Evolutionary conservation across 1,140 invertebrate species (phyloP).

Genomic region (Drosophila rufa): DNA sequence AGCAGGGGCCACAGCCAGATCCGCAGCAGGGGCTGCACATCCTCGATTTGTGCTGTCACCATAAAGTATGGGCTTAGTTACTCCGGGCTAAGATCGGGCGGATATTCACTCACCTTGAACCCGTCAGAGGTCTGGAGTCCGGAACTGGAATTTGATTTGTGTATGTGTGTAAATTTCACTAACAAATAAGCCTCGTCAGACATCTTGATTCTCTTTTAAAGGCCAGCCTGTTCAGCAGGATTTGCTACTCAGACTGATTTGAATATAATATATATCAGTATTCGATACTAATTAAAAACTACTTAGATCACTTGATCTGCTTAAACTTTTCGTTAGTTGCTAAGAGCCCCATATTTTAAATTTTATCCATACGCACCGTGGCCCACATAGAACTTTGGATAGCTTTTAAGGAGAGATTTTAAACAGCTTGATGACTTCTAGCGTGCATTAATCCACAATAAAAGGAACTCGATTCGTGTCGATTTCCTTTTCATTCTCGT

Average conservation of each 20-base stretch:
- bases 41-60: constrained; percentile 34
- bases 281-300: no score
- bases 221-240: not conserved
- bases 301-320: no score
- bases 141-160: constrained; percentile 38
- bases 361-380: not conserved
- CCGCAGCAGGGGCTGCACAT: constrained; percentile 63
- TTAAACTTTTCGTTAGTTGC: no score
- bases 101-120: constrained; percentile 41
- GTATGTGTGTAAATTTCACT: constrained; percentile 15
- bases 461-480: not conserved
- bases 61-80: not conserved
- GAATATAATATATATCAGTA: not conserved
- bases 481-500: constrained; percentile 20
- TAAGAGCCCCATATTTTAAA: no score
- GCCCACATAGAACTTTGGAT: not conserved
- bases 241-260: not conserved
- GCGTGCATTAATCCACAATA: not conserved
- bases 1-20: constrained; percentile 18
- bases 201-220: constrained; percentile 7
- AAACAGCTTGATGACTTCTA: not conserved
- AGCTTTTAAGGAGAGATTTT: not conserved
- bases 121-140: constrained; percentile 66
- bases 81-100: not conserved
- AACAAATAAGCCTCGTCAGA: constrained; percentile 1